Percentiles rank a stretch among this genome's conserved stretches.
Evolutionary conservation across 1,140 invertebrate genomes (phyloP).

Genomic region (Euwallacea fornicatus): DNA sequence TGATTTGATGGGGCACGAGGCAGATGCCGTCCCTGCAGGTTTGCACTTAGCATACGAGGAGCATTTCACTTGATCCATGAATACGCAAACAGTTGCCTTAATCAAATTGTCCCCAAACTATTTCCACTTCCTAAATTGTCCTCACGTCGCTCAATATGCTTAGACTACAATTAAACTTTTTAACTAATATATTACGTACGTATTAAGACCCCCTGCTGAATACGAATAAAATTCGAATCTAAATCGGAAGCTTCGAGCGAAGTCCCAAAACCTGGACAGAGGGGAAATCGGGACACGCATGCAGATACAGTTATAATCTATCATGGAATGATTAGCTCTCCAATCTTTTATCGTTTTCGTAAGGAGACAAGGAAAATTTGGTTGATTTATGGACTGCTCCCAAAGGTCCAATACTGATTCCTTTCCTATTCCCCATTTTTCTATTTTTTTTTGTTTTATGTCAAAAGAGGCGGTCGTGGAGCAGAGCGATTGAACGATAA

Average conservation of each 20-base stretch:
- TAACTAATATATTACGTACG: no score
- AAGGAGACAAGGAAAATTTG: conserved; percentile 32
- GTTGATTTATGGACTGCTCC: conserved; percentile 32
- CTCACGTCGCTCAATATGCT: conserved; percentile 16
- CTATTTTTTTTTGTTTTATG: conserved; percentile 34
- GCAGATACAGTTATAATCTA: conserved; percentile 32
- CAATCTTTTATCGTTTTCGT: conserved; percentile 34
- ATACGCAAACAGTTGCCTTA: conserved; percentile 33
- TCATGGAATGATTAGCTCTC: conserved; percentile 31
- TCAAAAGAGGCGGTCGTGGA: conserved; percentile 13
- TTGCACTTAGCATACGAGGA: conserved; percentile 33
- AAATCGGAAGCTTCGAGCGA: background rate
- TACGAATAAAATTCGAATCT: no score
- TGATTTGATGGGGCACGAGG: background rate
- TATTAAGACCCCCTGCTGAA: no score
- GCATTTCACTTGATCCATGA: conserved; percentile 28
- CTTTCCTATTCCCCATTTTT: conserved; percentile 14
- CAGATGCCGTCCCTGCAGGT: conserved; percentile 3
- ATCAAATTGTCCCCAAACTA: conserved; percentile 36
- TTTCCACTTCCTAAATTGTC: conserved; percentile 23
- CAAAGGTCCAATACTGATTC: conserved; percentile 15
- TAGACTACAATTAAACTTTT: background rate
- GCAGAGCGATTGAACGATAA: conserved; percentile 16
- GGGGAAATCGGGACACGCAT: conserved; percentile 1
- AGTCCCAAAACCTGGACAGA: background rate